Conservation (phyloP, 1,140 invertebrate genomes). For the Drosophila kepulauana region DNA sequence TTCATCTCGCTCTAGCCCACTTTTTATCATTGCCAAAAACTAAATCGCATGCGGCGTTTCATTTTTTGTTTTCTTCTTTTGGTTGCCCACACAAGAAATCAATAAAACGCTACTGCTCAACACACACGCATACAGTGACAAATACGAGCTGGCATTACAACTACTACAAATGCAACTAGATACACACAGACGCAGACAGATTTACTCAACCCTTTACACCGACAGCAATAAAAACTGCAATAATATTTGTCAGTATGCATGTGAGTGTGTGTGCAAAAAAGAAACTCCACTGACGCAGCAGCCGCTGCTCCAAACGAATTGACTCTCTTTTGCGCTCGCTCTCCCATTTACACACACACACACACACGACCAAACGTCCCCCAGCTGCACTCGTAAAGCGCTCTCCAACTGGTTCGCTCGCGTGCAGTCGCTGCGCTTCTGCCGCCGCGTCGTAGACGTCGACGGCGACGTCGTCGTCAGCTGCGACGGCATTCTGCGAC, state of each 20-base stretch:
- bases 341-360: slow-evolving; percentile 40
- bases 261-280: slow-evolving; percentile 40
- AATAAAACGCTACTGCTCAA: slow-evolving; percentile 54
- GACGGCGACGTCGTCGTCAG: slow-evolving; percentile 8
- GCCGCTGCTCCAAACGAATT: slow-evolving; percentile 41
- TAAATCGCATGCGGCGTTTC: slow-evolving; percentile 52
- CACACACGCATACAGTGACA: background rate
- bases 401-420: slow-evolving; percentile 46
- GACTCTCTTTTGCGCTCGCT: slow-evolving; percentile 24
- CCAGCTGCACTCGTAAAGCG: slow-evolving; percentile 27
- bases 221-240: slow-evolving; percentile 53
- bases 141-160: slow-evolving; percentile 25
- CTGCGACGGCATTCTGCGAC: slow-evolving; percentile 41
- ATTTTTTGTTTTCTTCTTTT: background rate
- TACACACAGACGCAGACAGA: slow-evolving; percentile 32
- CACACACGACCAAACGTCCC: slow-evolving; percentile 40
- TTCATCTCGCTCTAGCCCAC: slow-evolving; percentile 13
- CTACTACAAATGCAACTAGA: slow-evolving; percentile 33
- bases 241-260: slow-evolving; percentile 31
- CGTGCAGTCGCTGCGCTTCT: slow-evolving; percentile 33
- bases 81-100: slow-evolving; percentile 53
- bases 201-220: slow-evolving; percentile 48
- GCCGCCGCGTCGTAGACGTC: slow-evolving; percentile 12
- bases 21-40: slow-evolving; percentile 36
- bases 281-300: slow-evolving; percentile 45